Evolutionary conservation across 2,888 invertebrate species (phyloP), one percentile per base, ranked within the genome.

Genomic region (Carabus problematicus): DNA sequence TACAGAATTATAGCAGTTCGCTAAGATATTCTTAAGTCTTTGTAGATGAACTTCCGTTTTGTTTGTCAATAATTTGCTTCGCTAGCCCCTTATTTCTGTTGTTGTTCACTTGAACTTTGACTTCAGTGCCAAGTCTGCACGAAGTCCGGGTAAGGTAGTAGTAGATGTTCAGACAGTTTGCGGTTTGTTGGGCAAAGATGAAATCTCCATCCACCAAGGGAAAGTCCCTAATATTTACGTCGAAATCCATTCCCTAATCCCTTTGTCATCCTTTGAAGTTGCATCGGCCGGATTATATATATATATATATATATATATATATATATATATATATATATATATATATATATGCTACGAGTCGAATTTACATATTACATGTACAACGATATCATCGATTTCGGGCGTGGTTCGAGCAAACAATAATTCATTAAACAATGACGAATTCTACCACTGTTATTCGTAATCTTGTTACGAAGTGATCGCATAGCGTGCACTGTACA

Each of bases 201-300:
- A 66, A 29, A 66, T 66, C 58, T 58, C 58, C 66, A 12, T 39
- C 49, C 18, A 2, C 49, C 64, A 40, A 42, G 52, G 45, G 64
- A 66, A 40, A 66, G 58, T 66, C 39, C 49, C 49, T 16, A 19
- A 66, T 66, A 66, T 66, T 66, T 66, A 58, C 47, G 40, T 41
- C 58, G 59, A 66, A 66, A 66, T 66, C 59, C 42, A 66, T 59
- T 66, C 49, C 41, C 47, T 66, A 59, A 58, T 66, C 66, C 66
- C 59, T 66, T 66, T 66, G 49, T 58, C 66, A 59, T 49, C 66
- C 66, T 66, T 66, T 66, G 66, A 64, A 66, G 66, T 66, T 58
- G 66, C 49, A 59, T 47, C 66, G 58, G 59, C 49, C 19, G 66
- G 59, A 66, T 66, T 66, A 66, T 49, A n/a, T n/a, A n/a, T n/a